These are phyloP conservation scores for Centropus unirufus DNA, from an alignment of 2,113 vertebrate genomes.

Conservation along the genomic window DNA sequence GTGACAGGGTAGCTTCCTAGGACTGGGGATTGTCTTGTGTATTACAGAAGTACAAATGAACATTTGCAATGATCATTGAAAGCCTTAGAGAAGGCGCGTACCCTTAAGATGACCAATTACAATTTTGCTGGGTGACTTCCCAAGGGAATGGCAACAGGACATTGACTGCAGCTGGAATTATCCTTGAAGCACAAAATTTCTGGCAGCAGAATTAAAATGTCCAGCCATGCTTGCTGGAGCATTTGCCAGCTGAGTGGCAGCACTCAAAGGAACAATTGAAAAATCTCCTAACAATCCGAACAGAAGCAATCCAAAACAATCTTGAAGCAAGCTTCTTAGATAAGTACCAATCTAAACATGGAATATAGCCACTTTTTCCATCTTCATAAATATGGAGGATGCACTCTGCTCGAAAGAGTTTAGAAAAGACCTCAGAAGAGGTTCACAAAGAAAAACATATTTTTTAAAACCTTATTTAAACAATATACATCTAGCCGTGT, in stretches of 20 bases:
- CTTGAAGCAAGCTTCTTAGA: not conserved
- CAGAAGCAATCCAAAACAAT: not conserved
- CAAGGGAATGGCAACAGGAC: not conserved
- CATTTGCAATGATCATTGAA: not conserved
- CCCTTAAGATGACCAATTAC: not conserved
- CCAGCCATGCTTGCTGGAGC: not conserved
- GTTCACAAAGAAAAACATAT: not conserved
- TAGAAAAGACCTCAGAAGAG: not conserved
- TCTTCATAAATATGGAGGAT: not conserved
- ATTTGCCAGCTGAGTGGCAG: not conserved
- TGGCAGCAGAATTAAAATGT: not conserved
- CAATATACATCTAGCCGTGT: not conserved
- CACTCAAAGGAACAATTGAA: not conserved
- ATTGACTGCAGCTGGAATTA: not conserved
- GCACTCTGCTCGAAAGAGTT: not conserved
- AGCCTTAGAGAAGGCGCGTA: not conserved
- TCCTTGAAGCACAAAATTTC: not conserved
- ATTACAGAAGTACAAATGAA: not conserved
- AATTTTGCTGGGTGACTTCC: not conserved
- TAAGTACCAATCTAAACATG: not conserved
- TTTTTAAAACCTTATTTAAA: not conserved
- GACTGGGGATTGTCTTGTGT: not conserved
- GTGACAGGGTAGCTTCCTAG: not conserved
- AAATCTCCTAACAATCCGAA: not conserved
- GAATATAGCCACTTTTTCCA: not conserved